Percentiles rank a stretch among this genome's conserved stretches.
phyloP scores from a whole-genome alignment of 1,140 invertebrate species.

The Tetragnatha versicolor region DNA sequence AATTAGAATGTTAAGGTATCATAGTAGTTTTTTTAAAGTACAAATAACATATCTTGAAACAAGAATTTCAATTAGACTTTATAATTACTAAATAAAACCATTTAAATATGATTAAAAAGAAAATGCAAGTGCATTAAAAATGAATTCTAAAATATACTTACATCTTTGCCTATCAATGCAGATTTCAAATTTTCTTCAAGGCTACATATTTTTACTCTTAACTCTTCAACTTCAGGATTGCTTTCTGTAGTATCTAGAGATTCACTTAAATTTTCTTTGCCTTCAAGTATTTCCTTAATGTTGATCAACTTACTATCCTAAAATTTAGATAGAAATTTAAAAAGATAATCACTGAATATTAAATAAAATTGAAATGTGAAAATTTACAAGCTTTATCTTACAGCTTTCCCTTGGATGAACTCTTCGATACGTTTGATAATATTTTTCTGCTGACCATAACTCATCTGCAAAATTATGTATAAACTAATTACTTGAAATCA shows the following conservation, averaged over 20 bases:
- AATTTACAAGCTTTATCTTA: background rate
- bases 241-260: background rate
- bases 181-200: slow-evolving; percentile 6
- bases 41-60: no score
- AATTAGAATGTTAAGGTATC: no score
- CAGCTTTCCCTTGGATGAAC: slow-evolving; percentile 11
- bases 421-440: slow-evolving; percentile 7
- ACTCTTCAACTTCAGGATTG: background rate
- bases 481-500: no score
- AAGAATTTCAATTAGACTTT: no score
- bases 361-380: background rate
- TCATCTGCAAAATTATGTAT: slow-evolving; percentile 16
- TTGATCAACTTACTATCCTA: slow-evolving; percentile 28
- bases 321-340: background rate
- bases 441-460: slow-evolving; percentile 7
- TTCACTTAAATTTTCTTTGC: slow-evolving; percentile 10
- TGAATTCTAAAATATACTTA: slow-evolving; percentile 11
- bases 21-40: no score
- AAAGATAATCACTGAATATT: background rate
- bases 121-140: no score
- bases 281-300: slow-evolving; percentile 36
- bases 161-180: background rate
- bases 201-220: background rate
- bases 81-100: no score
- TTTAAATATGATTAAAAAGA: no score